Evolutionary conservation across 53 echinoderm and acorn worm genomes (phyloP).

Genomic region (Antedon mediterranea): DNA sequence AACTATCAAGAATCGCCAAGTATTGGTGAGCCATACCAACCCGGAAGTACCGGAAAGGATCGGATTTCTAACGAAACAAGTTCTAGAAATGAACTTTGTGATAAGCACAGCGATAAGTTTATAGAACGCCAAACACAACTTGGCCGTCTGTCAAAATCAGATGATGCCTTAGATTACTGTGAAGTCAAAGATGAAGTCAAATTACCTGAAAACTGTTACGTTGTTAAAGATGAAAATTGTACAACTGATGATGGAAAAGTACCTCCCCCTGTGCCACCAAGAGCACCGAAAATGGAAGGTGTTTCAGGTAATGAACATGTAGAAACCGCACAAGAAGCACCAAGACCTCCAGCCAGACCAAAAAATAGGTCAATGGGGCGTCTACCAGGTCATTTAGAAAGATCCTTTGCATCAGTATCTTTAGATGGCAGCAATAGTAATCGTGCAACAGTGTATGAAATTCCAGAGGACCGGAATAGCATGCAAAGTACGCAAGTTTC

Average conservation of each 20-base stretch:
- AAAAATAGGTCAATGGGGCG: conserved; percentile 30
- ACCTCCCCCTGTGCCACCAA: not conserved
- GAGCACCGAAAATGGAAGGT: not conserved
- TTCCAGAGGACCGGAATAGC: conserved; percentile 9
- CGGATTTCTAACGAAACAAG: not conserved
- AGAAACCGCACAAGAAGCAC: conserved; percentile 15
- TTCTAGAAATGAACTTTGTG: not conserved
- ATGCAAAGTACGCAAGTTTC: conserved; percentile 2
- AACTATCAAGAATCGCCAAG: not conserved
- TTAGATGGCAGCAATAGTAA: conserved; percentile 1
- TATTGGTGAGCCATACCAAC: not conserved
- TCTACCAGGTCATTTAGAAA: not conserved
- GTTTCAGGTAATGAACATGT: not conserved
- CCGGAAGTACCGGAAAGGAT: not conserved
- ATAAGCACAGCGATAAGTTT: not conserved
- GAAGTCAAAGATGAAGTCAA: not conserved
- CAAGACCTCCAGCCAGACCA: conserved; percentile 66
- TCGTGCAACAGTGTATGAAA: conserved; percentile 49
- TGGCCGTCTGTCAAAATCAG: not conserved
- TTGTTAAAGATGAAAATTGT: not conserved
- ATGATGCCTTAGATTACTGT: not conserved
- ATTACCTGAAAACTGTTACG: not conserved
- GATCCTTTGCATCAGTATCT: conserved; percentile 5
- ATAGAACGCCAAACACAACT: not conserved
- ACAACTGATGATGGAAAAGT: not conserved